Conservation (phyloP, 1,140 invertebrate species). For the Agrilus planipennis region DNA sequence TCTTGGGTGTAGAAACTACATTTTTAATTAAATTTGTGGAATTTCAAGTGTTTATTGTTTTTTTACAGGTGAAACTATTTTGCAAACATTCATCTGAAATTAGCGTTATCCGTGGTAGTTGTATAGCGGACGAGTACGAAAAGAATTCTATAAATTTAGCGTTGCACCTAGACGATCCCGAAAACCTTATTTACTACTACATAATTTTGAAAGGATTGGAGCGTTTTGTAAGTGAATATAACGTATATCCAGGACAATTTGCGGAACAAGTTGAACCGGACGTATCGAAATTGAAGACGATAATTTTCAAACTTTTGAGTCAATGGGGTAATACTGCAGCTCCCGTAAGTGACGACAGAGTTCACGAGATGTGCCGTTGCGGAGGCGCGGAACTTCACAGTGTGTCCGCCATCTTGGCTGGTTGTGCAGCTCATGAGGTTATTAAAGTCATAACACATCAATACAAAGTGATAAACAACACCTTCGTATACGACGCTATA, state of each 20-base stretch:
- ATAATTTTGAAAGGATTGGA: slow-evolving; percentile 84
- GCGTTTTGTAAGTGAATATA: slow-evolving; percentile 78
- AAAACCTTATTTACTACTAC: slow-evolving; percentile 82
- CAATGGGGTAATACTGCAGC: slow-evolving; percentile 65
- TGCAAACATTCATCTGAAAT: slow-evolving; percentile 77
- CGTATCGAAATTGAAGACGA: slow-evolving; percentile 49
- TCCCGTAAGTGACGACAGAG: slow-evolving; percentile 80
- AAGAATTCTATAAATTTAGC: slow-evolving; percentile 22
- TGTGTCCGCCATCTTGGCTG: slow-evolving; percentile 86
- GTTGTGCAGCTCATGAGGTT: slow-evolving; percentile 87
- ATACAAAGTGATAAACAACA: slow-evolving; percentile 93
- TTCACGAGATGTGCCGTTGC: slow-evolving; percentile 91
- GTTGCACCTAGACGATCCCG: slow-evolving; percentile 55
- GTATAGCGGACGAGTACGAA: slow-evolving; percentile 66
- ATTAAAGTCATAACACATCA: slow-evolving; percentile 97
- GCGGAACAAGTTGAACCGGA: slow-evolving; percentile 81
- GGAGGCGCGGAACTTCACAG: slow-evolving; percentile 91
- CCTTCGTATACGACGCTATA: slow-evolving; percentile 91
- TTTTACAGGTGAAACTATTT: slow-evolving; percentile 51
- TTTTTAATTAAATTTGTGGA: too few species aligned
- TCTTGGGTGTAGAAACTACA: too few species aligned
- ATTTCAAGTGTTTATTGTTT: too few species aligned
- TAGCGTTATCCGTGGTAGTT: slow-evolving; percentile 64
- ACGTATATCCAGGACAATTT: slow-evolving; percentile 81
- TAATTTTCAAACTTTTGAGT: slow-evolving; percentile 52